Evolutionary conservation across 2,797 vertebrate species (phyloP).

Genomic region (Halcyon chelicuti): DNA sequence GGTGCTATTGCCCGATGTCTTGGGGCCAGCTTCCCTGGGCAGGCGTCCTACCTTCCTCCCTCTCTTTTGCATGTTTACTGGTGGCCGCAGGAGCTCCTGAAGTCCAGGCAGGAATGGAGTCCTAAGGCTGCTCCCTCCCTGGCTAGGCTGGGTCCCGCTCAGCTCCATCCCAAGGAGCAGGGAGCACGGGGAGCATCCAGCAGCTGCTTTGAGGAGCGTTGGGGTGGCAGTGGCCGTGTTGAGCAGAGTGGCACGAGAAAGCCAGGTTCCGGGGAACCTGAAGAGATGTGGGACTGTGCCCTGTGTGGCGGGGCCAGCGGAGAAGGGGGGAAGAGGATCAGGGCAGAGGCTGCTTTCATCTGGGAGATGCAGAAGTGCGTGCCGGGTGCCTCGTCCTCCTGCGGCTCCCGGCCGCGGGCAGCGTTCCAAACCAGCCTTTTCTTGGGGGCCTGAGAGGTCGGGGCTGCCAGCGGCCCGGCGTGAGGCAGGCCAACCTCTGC

Average conservation of each 20-base stretch:
- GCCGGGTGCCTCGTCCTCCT: neutral
- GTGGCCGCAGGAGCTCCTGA: neutral
- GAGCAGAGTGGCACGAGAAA: neutral
- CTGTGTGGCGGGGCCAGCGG: fast-evolving
- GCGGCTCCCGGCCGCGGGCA: neutral
- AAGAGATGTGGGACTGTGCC: fast-evolving
- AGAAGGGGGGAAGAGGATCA: neutral
- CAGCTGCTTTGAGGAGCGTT: fast-evolving
- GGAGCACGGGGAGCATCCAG: fast-evolving
- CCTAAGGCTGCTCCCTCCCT: neutral
- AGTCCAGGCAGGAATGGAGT: neutral
- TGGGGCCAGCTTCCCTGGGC: neutral
- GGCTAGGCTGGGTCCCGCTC: neutral
- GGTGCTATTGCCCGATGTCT: neutral
- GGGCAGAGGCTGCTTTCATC: neutral
- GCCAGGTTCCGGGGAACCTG: neutral
- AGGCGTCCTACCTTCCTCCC: neutral
- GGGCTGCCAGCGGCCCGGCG: neutral
- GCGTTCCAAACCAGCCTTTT: neutral
- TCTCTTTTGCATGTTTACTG: neutral
- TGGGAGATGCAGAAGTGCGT: neutral
- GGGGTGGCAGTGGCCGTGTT: neutral
- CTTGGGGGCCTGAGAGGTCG: neutral
- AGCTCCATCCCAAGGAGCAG: fast-evolving
- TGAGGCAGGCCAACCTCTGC: neutral